Percentiles rank a stretch among this genome's conserved stretches.
Conservation (phyloP, 2,113 vertebrate species). For the Chaenocephalus aceratus region DNA sequence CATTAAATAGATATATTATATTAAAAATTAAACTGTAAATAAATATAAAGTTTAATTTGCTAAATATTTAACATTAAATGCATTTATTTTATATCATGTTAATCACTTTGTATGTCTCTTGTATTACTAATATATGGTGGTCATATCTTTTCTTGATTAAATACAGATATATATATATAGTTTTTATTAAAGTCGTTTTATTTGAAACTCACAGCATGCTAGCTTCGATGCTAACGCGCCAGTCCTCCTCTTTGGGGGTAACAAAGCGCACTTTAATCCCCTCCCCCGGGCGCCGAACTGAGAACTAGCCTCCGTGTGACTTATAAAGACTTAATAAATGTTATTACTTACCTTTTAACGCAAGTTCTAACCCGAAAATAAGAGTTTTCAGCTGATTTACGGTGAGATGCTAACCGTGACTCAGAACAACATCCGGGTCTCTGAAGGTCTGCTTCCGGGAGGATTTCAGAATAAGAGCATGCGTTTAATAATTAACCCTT, state of each 20-base stretch:
- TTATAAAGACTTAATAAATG: rapidly evolving
- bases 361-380: neutral
- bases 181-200: neutral
- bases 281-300: neutral
- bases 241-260: too few species aligned
- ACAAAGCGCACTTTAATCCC: rapidly evolving
- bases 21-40: too few species aligned
- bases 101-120: too few species aligned
- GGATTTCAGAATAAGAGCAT: conserved; percentile 12
- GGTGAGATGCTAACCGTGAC: rapidly evolving
- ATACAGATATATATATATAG: too few species aligned
- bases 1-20: too few species aligned
- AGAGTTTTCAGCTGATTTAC: neutral
- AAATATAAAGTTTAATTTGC: too few species aligned
- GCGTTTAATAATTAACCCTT: too few species aligned
- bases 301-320: rapidly evolving
- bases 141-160: too few species aligned
- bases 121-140: too few species aligned
- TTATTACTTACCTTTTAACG: neutral
- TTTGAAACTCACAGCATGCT: neutral
- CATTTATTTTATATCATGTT: too few species aligned
- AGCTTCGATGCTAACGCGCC: neutral
- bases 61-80: too few species aligned
- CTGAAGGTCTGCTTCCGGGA: neutral
- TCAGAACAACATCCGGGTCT: conserved; percentile 31